Conservation (phyloP, 2,888 invertebrate species). For the Apodemia arnacis region DNA sequence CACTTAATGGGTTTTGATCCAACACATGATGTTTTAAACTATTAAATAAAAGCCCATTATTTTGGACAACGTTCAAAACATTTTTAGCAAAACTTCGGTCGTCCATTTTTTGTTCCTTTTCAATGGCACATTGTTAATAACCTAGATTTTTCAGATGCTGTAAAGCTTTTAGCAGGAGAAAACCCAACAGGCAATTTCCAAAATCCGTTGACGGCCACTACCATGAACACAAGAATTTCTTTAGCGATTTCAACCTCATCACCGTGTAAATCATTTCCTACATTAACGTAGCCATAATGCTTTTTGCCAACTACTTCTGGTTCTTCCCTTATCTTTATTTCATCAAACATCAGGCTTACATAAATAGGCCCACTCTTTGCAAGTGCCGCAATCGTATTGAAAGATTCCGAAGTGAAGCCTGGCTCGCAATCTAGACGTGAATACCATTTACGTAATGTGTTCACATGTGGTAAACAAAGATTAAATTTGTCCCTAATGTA, state of each 20-base stretch:
- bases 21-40: no score
- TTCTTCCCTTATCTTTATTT: slow-evolving; percentile 26
- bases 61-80: no score
- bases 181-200: slow-evolving; percentile 6
- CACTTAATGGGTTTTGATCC: no score
- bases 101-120: no score
- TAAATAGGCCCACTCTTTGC: slow-evolving; percentile 8
- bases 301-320: slow-evolving; percentile 12
- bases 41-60: no score
- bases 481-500: slow-evolving; percentile 35
- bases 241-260: slow-evolving; percentile 11
- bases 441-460: neutral
- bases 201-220: slow-evolving; percentile 4
- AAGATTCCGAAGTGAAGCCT: slow-evolving; percentile 8
- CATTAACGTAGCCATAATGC: slow-evolving; percentile 27
- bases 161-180: slow-evolving; percentile 5
- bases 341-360: slow-evolving; percentile 20
- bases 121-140: neutral
- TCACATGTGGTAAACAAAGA: neutral
- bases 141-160: slow-evolving; percentile 13
- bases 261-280: slow-evolving; percentile 22
- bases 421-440: slow-evolving; percentile 5
- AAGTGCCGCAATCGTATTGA: slow-evolving; percentile 11
- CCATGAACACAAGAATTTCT: slow-evolving; percentile 12
- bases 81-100: no score